Percentiles rank a stretch among this genome's conserved stretches.
Conservation (phyloP, 2,888 invertebrate species). For the Hyalella azteca region DNA sequence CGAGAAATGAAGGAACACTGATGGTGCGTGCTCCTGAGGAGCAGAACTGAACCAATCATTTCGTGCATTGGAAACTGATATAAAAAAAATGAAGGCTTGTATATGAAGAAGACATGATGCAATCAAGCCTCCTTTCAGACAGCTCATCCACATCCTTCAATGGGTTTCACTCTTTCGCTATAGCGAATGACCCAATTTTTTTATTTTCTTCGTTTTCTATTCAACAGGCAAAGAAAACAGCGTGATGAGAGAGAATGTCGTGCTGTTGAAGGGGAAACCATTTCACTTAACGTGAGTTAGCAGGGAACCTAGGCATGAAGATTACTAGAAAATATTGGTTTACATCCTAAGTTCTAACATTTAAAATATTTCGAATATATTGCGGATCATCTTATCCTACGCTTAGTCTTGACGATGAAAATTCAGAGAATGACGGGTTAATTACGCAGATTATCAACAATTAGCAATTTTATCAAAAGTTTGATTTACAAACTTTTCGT, state of each 20-base stretch:
- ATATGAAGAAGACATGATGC: conserved; percentile 14
- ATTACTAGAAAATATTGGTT: too few relatives aligned
- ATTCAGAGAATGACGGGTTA: too few relatives aligned
- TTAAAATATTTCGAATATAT: too few relatives aligned
- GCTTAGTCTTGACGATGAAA: too few relatives aligned
- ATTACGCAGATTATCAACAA: too few relatives aligned
- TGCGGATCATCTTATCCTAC: too few relatives aligned
- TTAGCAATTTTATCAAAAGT: too few relatives aligned
- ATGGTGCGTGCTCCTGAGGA: not conserved
- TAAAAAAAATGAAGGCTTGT: not conserved
- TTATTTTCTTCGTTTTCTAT: conserved; percentile 27
- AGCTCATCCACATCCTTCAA: conserved; percentile 14
- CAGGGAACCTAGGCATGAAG: too few relatives aligned
- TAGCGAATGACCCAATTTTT: not conserved
- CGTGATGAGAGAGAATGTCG: conserved; percentile 7
- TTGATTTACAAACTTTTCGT: too few relatives aligned
- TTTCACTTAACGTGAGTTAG: too few relatives aligned
- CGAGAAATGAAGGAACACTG: not conserved
- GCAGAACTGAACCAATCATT: conserved; percentile 8
- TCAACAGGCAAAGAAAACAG: not conserved
- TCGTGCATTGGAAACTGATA: not conserved
- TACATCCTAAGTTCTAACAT: too few relatives aligned
- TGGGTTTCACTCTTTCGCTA: conserved; percentile 17
- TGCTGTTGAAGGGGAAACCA: too few relatives aligned
- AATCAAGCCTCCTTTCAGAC: conserved; percentile 30